Percentiles rank a stretch among this genome's conserved stretches.
Conservation (phyloP, 2,797 vertebrate species). For the Sciurus vulgaris region DNA sequence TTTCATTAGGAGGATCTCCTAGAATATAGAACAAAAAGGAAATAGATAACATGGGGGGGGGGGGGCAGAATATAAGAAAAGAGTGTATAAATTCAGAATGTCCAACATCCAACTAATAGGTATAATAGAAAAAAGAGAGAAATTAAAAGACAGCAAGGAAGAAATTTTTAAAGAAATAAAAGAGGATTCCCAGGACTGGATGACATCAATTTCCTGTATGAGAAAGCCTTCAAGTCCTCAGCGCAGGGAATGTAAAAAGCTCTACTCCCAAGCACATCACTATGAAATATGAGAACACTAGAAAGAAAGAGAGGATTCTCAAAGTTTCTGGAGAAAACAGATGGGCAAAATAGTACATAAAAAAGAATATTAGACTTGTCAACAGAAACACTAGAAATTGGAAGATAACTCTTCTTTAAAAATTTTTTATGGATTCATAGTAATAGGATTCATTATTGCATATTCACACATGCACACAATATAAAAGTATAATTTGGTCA, state of each 20-base stretch:
- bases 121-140: background rate
- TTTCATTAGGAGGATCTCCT: background rate
- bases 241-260: background rate
- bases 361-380: background rate
- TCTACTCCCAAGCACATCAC: background rate
- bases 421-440: no score
- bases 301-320: background rate
- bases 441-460: no score
- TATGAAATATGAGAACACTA: background rate
- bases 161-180: constrained; percentile 38
- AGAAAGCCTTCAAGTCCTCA: constrained; percentile 1
- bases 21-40: background rate
- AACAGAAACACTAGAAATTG: background rate
- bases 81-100: background rate
- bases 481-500: no score
- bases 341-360: background rate
- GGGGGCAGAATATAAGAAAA: background rate
- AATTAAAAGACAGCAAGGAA: background rate
- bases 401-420: background rate
- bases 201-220: constrained; percentile 37
- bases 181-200: constrained; percentile 13
- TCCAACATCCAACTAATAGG: background rate
- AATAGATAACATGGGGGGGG: background rate
- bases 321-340: background rate
- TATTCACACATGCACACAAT: no score